Evolutionary conservation across 2,888 invertebrate species (phyloP).

Genomic region (Andrena bicolor): DNA sequence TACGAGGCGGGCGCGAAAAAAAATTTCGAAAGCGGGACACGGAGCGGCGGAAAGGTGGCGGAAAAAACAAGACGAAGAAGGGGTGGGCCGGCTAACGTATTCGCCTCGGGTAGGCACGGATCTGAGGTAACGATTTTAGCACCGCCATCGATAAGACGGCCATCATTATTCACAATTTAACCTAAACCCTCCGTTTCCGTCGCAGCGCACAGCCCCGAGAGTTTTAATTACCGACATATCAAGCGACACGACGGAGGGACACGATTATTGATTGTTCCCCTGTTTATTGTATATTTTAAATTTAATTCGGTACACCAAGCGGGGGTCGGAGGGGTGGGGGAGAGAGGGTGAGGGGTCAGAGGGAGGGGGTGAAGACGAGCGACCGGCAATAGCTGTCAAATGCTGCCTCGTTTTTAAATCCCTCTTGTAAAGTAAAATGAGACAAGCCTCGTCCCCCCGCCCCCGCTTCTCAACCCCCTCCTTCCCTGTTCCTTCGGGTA

Average conservation of each 20-base stretch:
- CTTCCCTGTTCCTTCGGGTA: slow-evolving; percentile 26
- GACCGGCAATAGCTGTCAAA: slow-evolving; percentile 84
- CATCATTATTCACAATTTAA: slow-evolving; percentile 75
- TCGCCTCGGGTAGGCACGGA: slow-evolving; percentile 59
- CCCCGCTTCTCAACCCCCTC: neutral
- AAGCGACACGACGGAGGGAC: slow-evolving; percentile 55
- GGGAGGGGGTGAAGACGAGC: slow-evolving; percentile 34
- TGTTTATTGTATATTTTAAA: slow-evolving; percentile 85
- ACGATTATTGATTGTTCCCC: slow-evolving; percentile 83
- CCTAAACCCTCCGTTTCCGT: slow-evolving; percentile 52
- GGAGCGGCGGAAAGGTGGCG: slow-evolving; percentile 17
- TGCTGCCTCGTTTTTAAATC: slow-evolving; percentile 84
- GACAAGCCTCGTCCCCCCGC: slow-evolving; percentile 75
- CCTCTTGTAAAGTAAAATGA: slow-evolving; percentile 84
- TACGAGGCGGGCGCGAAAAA: slow-evolving; percentile 9
- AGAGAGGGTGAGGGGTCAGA: no score
- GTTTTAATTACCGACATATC: slow-evolving; percentile 82
- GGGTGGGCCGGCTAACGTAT: slow-evolving; percentile 51
- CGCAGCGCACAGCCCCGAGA: slow-evolving; percentile 35
- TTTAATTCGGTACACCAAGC: slow-evolving; percentile 79
- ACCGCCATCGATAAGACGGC: slow-evolving; percentile 60
- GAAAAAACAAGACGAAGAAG: slow-evolving; percentile 11
- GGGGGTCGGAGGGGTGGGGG: neutral
- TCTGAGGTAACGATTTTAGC: slow-evolving; percentile 66
- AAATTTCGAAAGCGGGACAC: slow-evolving; percentile 51